Percentiles rank a stretch among this genome's conserved stretches.
These are phyloP conservation scores for Montipora sp. DNA, from an alignment of 64 coral and sea anemone species.

Conservation along the genomic window DNA sequence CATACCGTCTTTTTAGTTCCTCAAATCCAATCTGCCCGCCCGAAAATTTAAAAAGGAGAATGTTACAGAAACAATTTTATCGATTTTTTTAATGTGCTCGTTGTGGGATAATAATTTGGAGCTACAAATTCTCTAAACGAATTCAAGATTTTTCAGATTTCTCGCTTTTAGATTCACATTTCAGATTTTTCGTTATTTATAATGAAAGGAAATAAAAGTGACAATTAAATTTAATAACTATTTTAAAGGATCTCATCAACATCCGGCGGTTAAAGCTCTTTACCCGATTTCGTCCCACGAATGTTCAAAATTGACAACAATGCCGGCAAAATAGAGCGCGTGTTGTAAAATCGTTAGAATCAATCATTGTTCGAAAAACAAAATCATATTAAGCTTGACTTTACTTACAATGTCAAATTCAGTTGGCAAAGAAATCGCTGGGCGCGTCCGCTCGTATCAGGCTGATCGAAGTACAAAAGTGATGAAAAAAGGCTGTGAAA, in stretches of 20 bases:
- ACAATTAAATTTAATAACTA: background rate
- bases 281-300: background rate
- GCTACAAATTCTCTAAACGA: no score
- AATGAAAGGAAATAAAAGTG: constrained; percentile 1
- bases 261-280: constrained; percentile 37
- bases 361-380: background rate
- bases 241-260: background rate
- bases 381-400: background rate
- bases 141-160: no score
- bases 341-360: background rate
- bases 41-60: no score
- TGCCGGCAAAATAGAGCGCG: background rate
- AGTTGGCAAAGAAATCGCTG: background rate
- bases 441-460: background rate
- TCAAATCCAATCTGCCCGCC: no score
- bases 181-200: no score
- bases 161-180: no score
- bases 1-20: no score
- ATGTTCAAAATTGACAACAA: constrained; percentile 3
- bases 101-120: no score
- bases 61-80: no score
- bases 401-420: background rate
- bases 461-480: background rate
- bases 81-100: no score
- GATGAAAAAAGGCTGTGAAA: constrained; percentile 4